Base-by-base conservation (phyloP, 1,140 invertebrate genomes). In the Drosophila repleta region DNA sequence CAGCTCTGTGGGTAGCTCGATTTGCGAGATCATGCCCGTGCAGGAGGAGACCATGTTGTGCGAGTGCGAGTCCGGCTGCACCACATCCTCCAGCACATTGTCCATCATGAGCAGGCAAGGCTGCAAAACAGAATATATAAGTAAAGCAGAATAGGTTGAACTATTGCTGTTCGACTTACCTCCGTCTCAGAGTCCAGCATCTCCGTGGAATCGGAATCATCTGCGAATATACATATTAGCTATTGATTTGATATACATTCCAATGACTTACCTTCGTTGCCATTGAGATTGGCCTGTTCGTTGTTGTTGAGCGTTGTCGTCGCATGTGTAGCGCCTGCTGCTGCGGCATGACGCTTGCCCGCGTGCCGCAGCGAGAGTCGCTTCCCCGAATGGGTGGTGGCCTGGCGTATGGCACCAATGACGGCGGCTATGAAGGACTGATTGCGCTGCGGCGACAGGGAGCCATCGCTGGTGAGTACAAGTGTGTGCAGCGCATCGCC, bases 171-270 rank as follows among this genome's bases (percentile, higher is more conserved):
- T 18, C 0, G 10, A 21, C 55, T 67, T 15, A 72, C 69, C 64
- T 96, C 95, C 0, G 95, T 96, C 92, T 96, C 95, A 3, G 95
- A 96, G 90, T 96, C 95, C 10, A 96, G 92, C 80, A 96, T 92
- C 74, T 95, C 95, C 2, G 94, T 94, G 41, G 95, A 95, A 79
- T 94, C 92, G 3, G 91, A 91, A 26, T 90, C 85, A 18, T 92
- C 90, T 85, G 13, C 4, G 24, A 29, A 41, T 18, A 55, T 11
- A 17, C 17, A 65, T 3, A 35, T 20, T 55, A 26, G 18, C 20
- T 37, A 62, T 15, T 4, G 3, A 32, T 24, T 21, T 6, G 0
- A 35, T 15, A 6, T 45, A 3, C 10, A 0, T 37, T 35, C 4
- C 37, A 4, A 1, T 24, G 0, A 0, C 21, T 11, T 60, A 69